These are phyloP conservation scores for Stigmatopora nigra DNA, from an alignment of 2,113 vertebrate species.

Conservation along the genomic window DNA sequence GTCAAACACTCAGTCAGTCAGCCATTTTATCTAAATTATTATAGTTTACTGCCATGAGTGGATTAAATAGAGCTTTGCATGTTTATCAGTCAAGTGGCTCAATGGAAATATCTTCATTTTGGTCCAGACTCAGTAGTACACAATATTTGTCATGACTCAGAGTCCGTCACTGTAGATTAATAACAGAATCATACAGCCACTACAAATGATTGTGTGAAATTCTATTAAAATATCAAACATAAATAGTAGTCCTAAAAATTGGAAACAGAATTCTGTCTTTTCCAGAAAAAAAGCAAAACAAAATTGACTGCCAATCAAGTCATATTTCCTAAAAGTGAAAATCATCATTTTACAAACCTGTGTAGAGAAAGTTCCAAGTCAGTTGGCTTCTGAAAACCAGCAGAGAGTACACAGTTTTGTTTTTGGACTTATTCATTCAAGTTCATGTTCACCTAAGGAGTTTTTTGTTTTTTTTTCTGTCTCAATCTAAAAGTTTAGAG, in stretches of 20 bases:
- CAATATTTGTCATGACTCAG: not conserved
- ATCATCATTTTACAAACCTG: not conserved
- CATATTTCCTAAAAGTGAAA: not conserved
- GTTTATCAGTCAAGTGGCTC: not conserved
- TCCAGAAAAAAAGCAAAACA: not conserved
- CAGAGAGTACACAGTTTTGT: not conserved
- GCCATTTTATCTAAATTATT: not conserved
- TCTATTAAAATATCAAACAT: not conserved
- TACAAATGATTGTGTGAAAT: not conserved
- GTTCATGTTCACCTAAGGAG: not conserved
- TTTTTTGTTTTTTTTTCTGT: not conserved
- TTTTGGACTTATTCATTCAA: not conserved
- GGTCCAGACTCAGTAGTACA: too few species aligned
- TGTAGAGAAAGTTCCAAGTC: not conserved
- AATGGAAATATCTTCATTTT: not conserved
- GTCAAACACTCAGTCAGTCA: not conserved
- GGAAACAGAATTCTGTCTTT: not conserved
- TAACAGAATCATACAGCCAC: not conserved
- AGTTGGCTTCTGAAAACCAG: not conserved
- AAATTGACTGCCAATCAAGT: not conserved
- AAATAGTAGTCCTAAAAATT: not conserved
- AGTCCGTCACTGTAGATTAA: not conserved
- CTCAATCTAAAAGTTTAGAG: constrained; percentile 80
- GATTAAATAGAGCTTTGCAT: not conserved
- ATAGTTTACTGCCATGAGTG: not conserved